Evolutionary conservation across 2,797 vertebrate species (phyloP), one percentile per base, ranked within the genome.

Genomic region (Sebastes matsubarae): DNA sequence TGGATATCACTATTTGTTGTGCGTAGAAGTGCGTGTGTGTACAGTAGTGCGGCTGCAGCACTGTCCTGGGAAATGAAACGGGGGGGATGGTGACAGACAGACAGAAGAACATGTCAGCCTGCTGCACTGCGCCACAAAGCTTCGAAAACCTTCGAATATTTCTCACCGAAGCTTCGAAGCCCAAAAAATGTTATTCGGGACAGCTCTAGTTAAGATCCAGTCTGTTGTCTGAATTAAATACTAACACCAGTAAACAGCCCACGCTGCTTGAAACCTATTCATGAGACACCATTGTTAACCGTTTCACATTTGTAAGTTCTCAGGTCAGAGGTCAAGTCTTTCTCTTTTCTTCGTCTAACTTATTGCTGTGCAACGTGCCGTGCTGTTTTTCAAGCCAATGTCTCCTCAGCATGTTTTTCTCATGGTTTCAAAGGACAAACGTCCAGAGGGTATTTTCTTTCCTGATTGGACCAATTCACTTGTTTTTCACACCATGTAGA

Each of bases 401-500:
- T 57, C 27, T 70, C 36, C 46, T 65, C 66, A 36, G 30, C 63
- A 5, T 75, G 81, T 77, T 86, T 82, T 82, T 68, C 65, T 52
- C 80, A 68, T 71, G 50, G 58, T 72, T 89, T 83, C 24, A 38
- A 85, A 78, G 60, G 68, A 79, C 27, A 80, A 57, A 59, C 9
- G 18, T 36, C 82, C 73, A 6, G 9, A 55, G 65, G 68, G 71
- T 24, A 2, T 80, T 82, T 80, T 68, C 61, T 80, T 34, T 68
- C 60, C 76, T 71, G 68, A 85, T 77, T 72, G 77, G 70, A 71
- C 46, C 55, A 61, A 18, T 88, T 76, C 80, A 27, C 72, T 72
- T 83, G 70, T 75, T 83, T 81, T 86, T 82, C 81, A 80, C 83
- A 77, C 79, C 65, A 66, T 55, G 77, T 25, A 27, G 55, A 78